A percentile compares a stretch with the other conserved stretches of the same genome.
phyloP scores from a whole-genome alignment of 2,888 invertebrate species.

The Polyploca ridens region DNA sequence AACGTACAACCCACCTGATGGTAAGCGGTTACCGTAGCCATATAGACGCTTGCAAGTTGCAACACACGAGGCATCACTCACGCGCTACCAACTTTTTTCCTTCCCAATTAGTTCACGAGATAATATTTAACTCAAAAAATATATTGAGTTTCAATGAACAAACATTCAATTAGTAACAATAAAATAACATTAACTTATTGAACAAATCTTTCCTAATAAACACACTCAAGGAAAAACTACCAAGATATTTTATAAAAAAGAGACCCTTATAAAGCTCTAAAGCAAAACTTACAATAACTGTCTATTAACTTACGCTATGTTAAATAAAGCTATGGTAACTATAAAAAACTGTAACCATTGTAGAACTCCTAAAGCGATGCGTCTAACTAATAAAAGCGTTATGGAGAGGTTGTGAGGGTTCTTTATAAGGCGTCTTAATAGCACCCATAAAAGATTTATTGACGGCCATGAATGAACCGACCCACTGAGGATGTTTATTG shows the following conservation, averaged over 20 bases:
- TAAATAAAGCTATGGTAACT: conserved; percentile 5
- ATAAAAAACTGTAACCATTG: not conserved
- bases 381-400: conserved; percentile 5
- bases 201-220: no score
- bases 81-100: no score
- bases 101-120: no score
- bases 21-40: no score
- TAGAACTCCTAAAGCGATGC: conserved; percentile 5
- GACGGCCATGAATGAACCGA: conserved; percentile 36
- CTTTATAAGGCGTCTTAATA: conserved; percentile 32
- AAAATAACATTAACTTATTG: no score
- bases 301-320: not conserved
- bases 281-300: not conserved
- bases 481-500: conserved; percentile 37
- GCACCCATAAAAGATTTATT: conserved; percentile 41
- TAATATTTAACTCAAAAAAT: no score
- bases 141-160: no score
- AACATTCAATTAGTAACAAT: no score
- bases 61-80: no score
- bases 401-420: not conserved
- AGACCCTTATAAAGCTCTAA: not conserved
- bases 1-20: no score
- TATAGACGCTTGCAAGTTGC: no score
- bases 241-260: not conserved
- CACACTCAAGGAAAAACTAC: not conserved